Evolutionary conservation across 1,140 invertebrate genomes (phyloP).

Genomic region (Lepidurus packardi): DNA sequence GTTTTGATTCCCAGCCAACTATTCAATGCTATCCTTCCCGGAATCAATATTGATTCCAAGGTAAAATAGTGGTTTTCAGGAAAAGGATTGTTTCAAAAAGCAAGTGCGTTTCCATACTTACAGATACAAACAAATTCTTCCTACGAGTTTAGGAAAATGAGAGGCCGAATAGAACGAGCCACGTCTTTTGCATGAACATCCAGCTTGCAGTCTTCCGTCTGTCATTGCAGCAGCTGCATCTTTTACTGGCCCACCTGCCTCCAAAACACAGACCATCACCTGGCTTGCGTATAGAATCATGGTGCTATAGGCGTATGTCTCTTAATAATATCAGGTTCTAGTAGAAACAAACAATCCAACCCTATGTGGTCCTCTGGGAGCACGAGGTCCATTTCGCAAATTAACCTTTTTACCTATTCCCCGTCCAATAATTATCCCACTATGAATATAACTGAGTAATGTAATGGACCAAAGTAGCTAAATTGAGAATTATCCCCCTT

Average conservation of each 20-base stretch:
- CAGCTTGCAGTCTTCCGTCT: background rate
- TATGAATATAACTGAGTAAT: background rate
- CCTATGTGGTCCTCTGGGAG: background rate
- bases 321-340: background rate
- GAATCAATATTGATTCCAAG: slow-evolving; percentile 19
- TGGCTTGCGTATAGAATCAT: background rate
- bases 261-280: background rate
- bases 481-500: background rate
- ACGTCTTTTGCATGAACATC: background rate
- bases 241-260: background rate
- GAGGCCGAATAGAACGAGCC: too few relatives aligned
- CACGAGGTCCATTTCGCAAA: background rate
- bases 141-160: too few relatives aligned
- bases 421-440: background rate
- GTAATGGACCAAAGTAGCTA: background rate
- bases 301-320: background rate
- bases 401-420: background rate
- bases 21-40: background rate
- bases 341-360: background rate
- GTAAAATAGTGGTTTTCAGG: background rate
- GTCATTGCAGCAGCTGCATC: background rate
- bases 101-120: too few relatives aligned
- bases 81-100: too few relatives aligned
- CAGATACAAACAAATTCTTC: too few relatives aligned
- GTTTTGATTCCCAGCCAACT: background rate